These are phyloP conservation scores for Machaerirhynchus nigripectus DNA, from an alignment of 2,113 vertebrate genomes.

Conservation along the genomic window DNA sequence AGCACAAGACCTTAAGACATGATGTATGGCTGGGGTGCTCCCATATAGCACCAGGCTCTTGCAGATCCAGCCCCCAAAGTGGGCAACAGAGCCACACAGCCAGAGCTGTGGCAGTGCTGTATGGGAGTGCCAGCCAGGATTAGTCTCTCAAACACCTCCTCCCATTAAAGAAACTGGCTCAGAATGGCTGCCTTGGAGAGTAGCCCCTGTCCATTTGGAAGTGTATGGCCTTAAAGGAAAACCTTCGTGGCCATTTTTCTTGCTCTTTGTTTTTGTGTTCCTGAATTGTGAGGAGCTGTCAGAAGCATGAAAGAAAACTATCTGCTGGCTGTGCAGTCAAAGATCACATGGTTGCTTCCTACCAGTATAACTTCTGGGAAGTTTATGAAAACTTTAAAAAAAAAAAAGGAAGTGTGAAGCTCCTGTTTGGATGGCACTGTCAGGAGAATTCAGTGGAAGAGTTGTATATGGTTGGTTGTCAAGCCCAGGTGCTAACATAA, in stretches of 20 bases:
- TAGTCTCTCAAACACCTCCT: not conserved
- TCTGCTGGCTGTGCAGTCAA: not conserved
- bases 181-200: not conserved
- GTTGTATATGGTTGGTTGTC: not conserved
- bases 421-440: not conserved
- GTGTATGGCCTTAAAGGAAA: not conserved
- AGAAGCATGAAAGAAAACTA: not conserved
- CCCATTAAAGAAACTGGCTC: not conserved
- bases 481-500: not conserved
- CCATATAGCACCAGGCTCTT: not conserved
- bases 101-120: not conserved
- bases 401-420: not conserved
- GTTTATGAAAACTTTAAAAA: not conserved
- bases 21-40: not conserved
- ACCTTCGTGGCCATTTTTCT: not conserved
- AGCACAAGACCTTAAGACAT: not conserved
- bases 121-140: not conserved
- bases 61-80: not conserved
- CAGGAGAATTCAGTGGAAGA: not conserved
- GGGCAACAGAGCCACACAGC: not conserved
- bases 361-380: not conserved
- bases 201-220: not conserved
- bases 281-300: not conserved
- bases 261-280: not conserved
- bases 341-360: not conserved